phyloP scores from a whole-genome alignment of 2,888 invertebrate species.

The Leptinotarsa rubiginosa region DNA sequence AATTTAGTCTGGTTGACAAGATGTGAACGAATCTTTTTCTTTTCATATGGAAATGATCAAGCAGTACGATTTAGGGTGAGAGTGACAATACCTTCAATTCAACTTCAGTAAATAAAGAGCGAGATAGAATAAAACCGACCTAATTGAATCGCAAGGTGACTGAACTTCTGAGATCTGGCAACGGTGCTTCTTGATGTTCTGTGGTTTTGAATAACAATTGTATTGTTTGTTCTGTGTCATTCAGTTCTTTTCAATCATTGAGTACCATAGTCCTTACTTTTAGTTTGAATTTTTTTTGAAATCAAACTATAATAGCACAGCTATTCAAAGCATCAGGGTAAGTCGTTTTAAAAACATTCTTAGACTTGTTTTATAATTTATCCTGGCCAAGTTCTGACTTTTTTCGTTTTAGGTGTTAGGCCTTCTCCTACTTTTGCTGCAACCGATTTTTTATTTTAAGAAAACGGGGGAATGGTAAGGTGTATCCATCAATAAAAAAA shows the following conservation, averaged over 20 bases:
- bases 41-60: too few species aligned
- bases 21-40: too few species aligned
- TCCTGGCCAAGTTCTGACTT: conserved; percentile 20
- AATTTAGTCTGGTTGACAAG: too few species aligned
- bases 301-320: conserved; percentile 43
- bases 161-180: too few species aligned
- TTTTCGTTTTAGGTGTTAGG: conserved; percentile 54
- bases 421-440: conserved; percentile 58
- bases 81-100: too few species aligned
- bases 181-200: conserved; percentile 2
- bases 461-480: conserved; percentile 52
- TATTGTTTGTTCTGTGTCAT: conserved; percentile 28
- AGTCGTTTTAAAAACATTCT: conserved; percentile 28
- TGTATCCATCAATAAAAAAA: conserved; percentile 43
- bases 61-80: too few species aligned
- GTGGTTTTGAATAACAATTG: conserved; percentile 3
- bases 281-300: conserved; percentile 43
- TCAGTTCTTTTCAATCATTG: conserved; percentile 24
- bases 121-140: too few species aligned
- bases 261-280: conserved; percentile 31
- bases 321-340: conserved; percentile 53
- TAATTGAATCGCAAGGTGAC: too few species aligned
- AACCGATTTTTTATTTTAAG: conserved; percentile 46
- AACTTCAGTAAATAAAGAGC: too few species aligned
- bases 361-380: conserved; percentile 36